phyloP scores from a whole-genome alignment of 2,888 invertebrate genomes.

The Eilema griseolum region DNA sequence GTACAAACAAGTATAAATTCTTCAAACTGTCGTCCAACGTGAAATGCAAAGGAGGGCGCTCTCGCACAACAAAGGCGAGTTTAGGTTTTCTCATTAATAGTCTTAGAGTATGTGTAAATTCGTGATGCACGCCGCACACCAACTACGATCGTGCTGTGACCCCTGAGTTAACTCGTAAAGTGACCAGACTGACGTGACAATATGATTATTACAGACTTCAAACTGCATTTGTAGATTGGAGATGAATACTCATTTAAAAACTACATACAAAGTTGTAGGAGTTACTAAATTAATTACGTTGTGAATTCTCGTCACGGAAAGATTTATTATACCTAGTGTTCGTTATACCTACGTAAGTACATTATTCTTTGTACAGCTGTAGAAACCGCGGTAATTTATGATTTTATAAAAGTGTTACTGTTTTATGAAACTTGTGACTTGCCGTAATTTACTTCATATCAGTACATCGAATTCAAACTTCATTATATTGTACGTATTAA shows the following conservation, averaged over 20 bases:
- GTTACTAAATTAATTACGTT: conserved; percentile 43
- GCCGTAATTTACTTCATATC: not conserved
- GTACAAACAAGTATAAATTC: conserved; percentile 65
- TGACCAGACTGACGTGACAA: conserved; percentile 70
- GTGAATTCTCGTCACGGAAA: conserved; percentile 23
- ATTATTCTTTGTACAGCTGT: conserved; percentile 27
- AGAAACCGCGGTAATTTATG: conserved; percentile 18
- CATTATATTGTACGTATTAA: not conserved
- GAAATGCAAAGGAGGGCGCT: conserved; percentile 85
- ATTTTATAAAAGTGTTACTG: conserved; percentile 9
- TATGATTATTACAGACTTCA: conserved; percentile 52
- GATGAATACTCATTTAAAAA: conserved; percentile 18
- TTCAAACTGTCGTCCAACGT: conserved; percentile 74
- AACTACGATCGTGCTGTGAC: conserved; percentile 65
- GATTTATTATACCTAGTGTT: conserved; percentile 11
- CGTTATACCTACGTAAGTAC: conserved; percentile 17
- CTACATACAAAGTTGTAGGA: conserved; percentile 24
- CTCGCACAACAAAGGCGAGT: conserved; percentile 84
- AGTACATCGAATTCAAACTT: not conserved
- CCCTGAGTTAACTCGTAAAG: conserved; percentile 64
- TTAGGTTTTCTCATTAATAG: conserved; percentile 60
- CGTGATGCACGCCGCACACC: conserved; percentile 69
- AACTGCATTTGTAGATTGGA: conserved; percentile 23
- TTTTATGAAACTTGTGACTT: not conserved
- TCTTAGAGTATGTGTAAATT: conserved; percentile 45